These are phyloP conservation scores for Cecropterus lyciades DNA, from an alignment of 1,140 invertebrate genomes.

Conservation along the genomic window DNA sequence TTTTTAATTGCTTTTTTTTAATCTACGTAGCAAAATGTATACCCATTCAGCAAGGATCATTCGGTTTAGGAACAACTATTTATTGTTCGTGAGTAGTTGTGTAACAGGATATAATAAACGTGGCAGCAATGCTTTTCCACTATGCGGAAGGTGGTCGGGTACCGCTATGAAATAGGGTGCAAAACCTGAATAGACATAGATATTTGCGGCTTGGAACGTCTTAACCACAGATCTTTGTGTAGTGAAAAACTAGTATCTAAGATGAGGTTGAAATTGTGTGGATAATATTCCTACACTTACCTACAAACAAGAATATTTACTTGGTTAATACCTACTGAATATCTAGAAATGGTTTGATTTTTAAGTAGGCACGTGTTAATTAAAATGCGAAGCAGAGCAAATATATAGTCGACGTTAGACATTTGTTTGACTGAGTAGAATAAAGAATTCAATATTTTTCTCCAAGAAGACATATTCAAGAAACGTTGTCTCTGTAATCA, in stretches of 20 bases:
- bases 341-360: too few relatives aligned
- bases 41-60: background rate
- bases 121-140: constrained; percentile 8
- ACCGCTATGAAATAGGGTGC: constrained; percentile 16
- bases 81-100: background rate
- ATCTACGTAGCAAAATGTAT: too few relatives aligned
- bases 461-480: constrained; percentile 5
- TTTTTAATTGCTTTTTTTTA: too few relatives aligned
- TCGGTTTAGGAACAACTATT: background rate
- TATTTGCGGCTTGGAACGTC: constrained; percentile 13
- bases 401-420: too few relatives aligned
- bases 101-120: constrained; percentile 6
- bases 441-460: background rate
- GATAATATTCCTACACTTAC: too few relatives aligned
- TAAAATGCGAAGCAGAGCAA: too few relatives aligned
- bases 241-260: background rate
- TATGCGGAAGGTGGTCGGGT: constrained; percentile 20
- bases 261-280: background rate
- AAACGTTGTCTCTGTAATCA: constrained; percentile 7
- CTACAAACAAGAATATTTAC: too few relatives aligned
- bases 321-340: too few relatives aligned
- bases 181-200: constrained; percentile 24
- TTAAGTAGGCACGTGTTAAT: too few relatives aligned
- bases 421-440: too few relatives aligned
- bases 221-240: constrained; percentile 4